These are phyloP conservation scores for Coenobita brevimanus DNA, from an alignment of 1,140 invertebrate genomes.

Conservation along the genomic window DNA sequence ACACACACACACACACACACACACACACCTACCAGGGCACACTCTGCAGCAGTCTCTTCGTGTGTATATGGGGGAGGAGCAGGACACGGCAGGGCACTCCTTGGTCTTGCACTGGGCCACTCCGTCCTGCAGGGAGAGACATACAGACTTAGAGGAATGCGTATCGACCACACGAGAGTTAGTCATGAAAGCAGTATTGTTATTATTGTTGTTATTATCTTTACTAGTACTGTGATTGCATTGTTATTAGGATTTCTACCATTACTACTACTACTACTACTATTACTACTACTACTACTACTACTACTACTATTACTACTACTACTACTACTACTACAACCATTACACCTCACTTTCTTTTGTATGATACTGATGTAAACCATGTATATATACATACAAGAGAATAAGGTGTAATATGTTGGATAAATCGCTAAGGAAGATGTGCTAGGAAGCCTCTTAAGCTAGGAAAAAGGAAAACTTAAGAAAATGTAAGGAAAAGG, in stretches of 20 bases:
- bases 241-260: not conserved
- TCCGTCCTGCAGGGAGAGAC: conserved; percentile 19
- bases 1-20: not conserved
- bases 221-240: not conserved
- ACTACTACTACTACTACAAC: not conserved
- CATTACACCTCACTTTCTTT: not conserved
- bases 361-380: too few relatives aligned
- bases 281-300: not conserved
- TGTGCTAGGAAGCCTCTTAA: too few relatives aligned
- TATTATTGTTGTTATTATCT: not conserved
- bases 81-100: conserved; percentile 35
- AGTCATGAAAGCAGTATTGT: not conserved
- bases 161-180: too few relatives aligned
- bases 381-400: too few relatives aligned
- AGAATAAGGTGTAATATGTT: too few relatives aligned
- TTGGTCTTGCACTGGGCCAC: conserved; percentile 40
- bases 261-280: not conserved
- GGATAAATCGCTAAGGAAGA: too few relatives aligned
- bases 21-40: conserved; percentile 13
- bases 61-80: conserved; percentile 43
- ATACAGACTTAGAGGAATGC: not conserved
- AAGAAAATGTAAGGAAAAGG: too few relatives aligned
- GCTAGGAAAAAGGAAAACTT: too few relatives aligned
- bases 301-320: not conserved
- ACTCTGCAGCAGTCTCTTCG: conserved; percentile 35